Percentiles rank a stretch among this genome's conserved stretches.
phyloP scores from a whole-genome alignment of 30 jellyfish, hydroid and myxozoan genomes.

The Aurelia sp. region DNA sequence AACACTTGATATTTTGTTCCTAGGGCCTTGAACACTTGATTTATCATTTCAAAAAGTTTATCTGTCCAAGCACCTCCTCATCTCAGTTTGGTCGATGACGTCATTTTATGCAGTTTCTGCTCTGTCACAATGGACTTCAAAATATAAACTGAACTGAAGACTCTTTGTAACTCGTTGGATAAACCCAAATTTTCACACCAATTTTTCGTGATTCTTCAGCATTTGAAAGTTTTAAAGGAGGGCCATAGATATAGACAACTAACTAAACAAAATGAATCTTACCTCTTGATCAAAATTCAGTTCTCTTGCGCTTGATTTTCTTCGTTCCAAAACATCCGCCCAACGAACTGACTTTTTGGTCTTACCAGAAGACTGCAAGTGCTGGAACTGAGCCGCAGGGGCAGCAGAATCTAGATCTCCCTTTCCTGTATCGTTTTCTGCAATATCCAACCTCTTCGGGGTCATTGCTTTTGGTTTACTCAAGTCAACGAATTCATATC shows the following conservation, averaged over 20 bases:
- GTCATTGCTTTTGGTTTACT: not conserved
- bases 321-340: slow-evolving; percentile 44
- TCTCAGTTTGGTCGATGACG: too few species aligned
- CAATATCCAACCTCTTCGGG: not conserved
- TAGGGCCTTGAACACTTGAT: too few species aligned
- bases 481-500: slow-evolving; percentile 18
- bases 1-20: too few species aligned
- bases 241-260: not conserved
- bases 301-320: slow-evolving; percentile 25
- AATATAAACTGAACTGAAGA: too few species aligned
- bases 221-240: not conserved
- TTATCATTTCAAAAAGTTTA: too few species aligned
- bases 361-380: slow-evolving; percentile 8
- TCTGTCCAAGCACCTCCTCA: too few species aligned
- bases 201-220: too few species aligned
- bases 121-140: too few species aligned
- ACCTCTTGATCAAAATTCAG: slow-evolving; percentile 46
- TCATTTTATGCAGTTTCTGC: too few species aligned
- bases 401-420: not conserved
- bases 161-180: too few species aligned
- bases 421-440: not conserved
- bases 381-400: not conserved
- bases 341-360: slow-evolving; percentile 56
- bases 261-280: not conserved
- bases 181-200: too few species aligned